Percentiles rank a stretch among this genome's conserved stretches.
Conservation (phyloP, 2,797 vertebrate species). For the Lagocephalus sceleratus region DNA sequence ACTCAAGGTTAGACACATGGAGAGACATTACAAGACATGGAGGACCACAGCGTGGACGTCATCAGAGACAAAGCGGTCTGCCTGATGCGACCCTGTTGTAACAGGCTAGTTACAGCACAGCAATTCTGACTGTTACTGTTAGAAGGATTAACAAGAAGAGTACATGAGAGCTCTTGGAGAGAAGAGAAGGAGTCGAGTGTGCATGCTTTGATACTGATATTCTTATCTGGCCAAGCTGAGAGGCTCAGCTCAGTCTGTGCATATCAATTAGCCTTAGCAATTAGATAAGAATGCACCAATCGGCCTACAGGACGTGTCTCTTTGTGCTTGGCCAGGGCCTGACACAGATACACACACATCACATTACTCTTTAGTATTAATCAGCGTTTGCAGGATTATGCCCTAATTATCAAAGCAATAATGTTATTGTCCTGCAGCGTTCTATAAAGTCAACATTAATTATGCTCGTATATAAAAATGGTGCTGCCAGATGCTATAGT, state of each 20-base stretch:
- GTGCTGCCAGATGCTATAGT: not conserved
- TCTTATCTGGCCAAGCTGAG: conserved; percentile 31
- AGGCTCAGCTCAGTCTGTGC: conserved; percentile 80
- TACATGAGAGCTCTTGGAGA: too few species aligned
- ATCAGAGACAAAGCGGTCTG: conserved; percentile 8
- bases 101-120: too few species aligned
- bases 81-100: not conserved
- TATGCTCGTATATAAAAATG: too few species aligned
- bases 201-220: too few species aligned
- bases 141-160: too few species aligned
- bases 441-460: too few species aligned
- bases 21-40: conserved; percentile 35
- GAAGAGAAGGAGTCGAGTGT: too few species aligned
- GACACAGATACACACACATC: not conserved
- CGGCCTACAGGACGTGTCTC: not conserved
- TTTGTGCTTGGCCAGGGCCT: not conserved
- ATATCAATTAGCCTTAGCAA: conserved; percentile 47
- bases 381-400: too few species aligned
- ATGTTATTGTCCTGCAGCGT: too few species aligned
- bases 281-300: conserved; percentile 50
- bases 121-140: too few species aligned
- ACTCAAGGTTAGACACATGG: conserved; percentile 80
- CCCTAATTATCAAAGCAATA: too few species aligned
- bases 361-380: too few species aligned
- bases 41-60: conserved; percentile 31